Evolutionary conservation across 2,888 invertebrate genomes (phyloP).

Genomic region (Nephrotoma guestfalica): DNA sequence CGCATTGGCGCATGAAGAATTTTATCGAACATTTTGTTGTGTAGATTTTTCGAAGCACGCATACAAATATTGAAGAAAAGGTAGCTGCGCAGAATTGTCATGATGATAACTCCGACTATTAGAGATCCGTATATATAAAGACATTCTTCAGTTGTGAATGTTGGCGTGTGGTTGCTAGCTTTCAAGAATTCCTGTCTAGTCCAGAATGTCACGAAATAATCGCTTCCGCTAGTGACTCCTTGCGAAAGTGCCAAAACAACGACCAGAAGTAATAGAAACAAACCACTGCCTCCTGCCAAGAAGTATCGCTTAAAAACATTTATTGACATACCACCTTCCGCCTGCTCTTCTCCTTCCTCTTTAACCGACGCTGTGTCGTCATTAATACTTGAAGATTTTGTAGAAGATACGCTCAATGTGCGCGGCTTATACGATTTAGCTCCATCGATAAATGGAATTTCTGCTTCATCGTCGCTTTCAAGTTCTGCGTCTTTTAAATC

Average conservation of each 20-base stretch:
- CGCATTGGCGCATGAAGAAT: conserved; percentile 62
- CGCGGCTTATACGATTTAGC: conserved; percentile 16
- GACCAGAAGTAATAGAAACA: conserved; percentile 33
- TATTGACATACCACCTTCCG: conserved; percentile 29
- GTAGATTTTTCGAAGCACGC: conserved; percentile 59
- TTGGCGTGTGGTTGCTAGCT: conserved; percentile 13
- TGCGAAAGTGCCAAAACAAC: conserved; percentile 38
- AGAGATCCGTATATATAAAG: conserved; percentile 27
- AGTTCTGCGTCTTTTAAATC: conserved; percentile 17
- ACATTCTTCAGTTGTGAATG: conserved; percentile 20
- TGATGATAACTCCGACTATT: background rate
- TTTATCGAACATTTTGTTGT: conserved; percentile 70
- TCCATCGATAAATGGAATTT: conserved; percentile 32
- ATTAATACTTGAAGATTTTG: conserved; percentile 25
- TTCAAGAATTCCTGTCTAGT: conserved; percentile 29
- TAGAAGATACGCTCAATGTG: conserved; percentile 18
- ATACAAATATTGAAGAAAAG: conserved; percentile 62
- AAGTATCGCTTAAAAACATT: conserved; percentile 34
- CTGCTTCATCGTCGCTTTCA: conserved; percentile 24
- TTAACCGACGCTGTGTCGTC: conserved; percentile 17
- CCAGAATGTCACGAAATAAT: conserved; percentile 49
- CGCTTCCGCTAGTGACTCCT: conserved; percentile 39
- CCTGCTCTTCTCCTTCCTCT: conserved; percentile 28
- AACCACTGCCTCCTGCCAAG: conserved; percentile 35
- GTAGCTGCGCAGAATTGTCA: conserved; percentile 41